Evolutionary conservation across 2,888 invertebrate genomes (phyloP).

Genomic region (Theretra japonica): DNA sequence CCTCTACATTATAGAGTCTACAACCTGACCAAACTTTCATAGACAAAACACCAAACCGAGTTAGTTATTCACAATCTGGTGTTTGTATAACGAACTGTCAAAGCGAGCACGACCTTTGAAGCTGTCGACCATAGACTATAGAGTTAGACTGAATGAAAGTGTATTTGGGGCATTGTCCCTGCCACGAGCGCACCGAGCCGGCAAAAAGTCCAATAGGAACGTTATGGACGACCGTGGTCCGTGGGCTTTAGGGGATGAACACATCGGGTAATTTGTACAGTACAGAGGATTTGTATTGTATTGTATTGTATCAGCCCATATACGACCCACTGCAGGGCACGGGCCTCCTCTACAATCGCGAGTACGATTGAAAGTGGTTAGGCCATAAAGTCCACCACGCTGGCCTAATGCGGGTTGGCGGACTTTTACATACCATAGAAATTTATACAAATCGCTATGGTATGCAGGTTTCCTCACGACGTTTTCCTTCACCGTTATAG

Average conservation of each 20-base stretch:
- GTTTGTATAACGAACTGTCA: conserved; percentile 7
- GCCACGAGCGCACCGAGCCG: neutral
- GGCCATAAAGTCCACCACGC: no score
- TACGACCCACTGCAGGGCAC: no score
- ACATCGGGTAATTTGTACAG: neutral
- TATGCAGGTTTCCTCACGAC: no score
- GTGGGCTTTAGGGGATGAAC: neutral
- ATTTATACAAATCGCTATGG: no score
- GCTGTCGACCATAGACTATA: neutral
- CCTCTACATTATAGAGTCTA: neutral
- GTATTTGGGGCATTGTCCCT: conserved; percentile 1
- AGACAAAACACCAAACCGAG: neutral
- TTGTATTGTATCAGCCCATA: no score
- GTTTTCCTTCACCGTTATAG: no score
- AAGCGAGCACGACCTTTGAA: conserved; percentile 14
- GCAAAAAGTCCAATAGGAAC: conserved; percentile 1
- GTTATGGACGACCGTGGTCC: neutral
- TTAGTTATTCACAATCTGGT: neutral
- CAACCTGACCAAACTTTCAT: neutral
- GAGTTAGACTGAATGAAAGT: neutral
- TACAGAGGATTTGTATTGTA: no score
- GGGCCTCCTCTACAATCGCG: no score
- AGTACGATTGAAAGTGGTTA: neutral
- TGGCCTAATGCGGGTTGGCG: no score
- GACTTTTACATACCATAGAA: no score